Evolutionary conservation across 2,113 vertebrate genomes (phyloP).

Genomic region (Indicator maculatus): DNA sequence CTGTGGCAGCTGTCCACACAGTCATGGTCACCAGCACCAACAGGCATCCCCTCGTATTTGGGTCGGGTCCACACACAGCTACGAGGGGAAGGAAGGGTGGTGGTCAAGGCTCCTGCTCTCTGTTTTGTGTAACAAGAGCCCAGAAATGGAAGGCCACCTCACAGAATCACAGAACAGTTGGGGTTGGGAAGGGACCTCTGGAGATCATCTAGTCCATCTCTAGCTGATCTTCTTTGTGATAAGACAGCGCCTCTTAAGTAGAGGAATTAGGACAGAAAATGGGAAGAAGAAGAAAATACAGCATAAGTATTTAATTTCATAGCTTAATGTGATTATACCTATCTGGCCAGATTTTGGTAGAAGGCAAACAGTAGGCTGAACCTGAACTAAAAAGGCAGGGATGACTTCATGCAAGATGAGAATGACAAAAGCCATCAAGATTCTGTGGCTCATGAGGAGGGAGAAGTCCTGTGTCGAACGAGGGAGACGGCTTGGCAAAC

Average conservation of each 20-base stretch:
- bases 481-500: conserved; percentile 70
- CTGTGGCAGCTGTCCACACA: accelerated
- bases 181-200: too few relatives aligned
- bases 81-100: not conserved
- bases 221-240: not conserved
- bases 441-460: conserved; percentile 67
- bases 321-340: conserved; percentile 27
- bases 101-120: not conserved
- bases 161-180: too few relatives aligned
- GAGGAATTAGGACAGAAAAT: conserved; percentile 47
- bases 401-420: conserved; percentile 53
- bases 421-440: conserved; percentile 75
- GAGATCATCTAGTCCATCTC: too few relatives aligned
- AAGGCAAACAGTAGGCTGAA: not conserved
- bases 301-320: not conserved
- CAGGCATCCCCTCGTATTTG: accelerated
- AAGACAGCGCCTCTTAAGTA: not conserved
- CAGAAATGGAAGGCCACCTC: not conserved
- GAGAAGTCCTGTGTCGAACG: conserved; percentile 32
- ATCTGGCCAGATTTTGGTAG: conserved; percentile 31
- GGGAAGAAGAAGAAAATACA: not conserved
- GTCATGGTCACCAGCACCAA: not conserved
- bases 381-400: conserved; percentile 45
- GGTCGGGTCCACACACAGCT: accelerated
- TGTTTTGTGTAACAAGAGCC: not conserved